Percentiles rank a stretch among this genome's conserved stretches.
Evolutionary conservation across 2,113 vertebrate species (phyloP).

Genomic region (Rhabdornis inornatus): DNA sequence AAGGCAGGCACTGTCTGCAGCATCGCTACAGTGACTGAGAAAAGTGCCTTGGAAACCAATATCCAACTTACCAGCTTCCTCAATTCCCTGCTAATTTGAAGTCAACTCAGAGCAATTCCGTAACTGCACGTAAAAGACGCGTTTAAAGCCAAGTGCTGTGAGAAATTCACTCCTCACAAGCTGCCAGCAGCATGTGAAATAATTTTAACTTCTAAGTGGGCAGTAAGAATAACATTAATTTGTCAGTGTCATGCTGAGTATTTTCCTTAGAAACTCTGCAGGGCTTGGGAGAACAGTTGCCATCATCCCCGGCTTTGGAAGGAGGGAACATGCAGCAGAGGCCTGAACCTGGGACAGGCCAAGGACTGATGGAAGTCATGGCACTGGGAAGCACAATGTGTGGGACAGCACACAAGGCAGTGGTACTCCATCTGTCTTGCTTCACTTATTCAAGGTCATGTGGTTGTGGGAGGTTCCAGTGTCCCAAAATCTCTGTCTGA

Average conservation of each 20-base stretch:
- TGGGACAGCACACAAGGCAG: background rate
- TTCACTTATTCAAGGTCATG: background rate
- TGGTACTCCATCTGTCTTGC: background rate
- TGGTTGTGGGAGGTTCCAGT: background rate
- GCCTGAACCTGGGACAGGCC: background rate
- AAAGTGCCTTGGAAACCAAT: background rate
- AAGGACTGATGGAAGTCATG: background rate
- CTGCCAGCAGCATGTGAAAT: background rate
- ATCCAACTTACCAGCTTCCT: background rate
- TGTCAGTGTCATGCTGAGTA: background rate
- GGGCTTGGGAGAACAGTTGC: background rate
- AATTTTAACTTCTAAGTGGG: background rate
- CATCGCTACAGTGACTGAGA: background rate
- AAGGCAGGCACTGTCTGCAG: background rate
- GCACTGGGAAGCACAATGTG: background rate
- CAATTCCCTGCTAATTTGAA: background rate
- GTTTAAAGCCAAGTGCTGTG: background rate
- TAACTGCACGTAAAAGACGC: background rate
- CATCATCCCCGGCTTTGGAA: background rate
- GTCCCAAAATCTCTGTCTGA: background rate
- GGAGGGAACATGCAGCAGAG: background rate
- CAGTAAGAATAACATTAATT: background rate
- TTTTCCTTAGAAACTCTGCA: background rate
- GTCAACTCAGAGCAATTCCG: background rate
- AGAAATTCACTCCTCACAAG: background rate